These are phyloP conservation scores for Sinocyclocheilus rhinocerous DNA, from an alignment of 2,113 vertebrate genomes.

Conservation along the genomic window DNA sequence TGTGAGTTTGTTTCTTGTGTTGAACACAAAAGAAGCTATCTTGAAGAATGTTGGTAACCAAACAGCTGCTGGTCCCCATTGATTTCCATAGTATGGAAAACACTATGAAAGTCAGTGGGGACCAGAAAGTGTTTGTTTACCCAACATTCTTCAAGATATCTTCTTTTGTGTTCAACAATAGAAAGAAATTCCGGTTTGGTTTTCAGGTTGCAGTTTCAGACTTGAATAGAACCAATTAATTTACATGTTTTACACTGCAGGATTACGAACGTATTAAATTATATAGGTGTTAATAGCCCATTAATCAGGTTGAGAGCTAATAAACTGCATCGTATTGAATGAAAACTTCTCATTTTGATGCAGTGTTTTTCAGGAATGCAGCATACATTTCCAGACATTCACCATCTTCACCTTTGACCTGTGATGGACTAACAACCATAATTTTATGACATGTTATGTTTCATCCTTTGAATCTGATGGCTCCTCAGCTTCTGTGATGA, in stretches of 20 bases:
- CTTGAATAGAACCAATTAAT: background rate
- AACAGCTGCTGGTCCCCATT: background rate
- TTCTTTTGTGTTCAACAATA: background rate
- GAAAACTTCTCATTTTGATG: background rate
- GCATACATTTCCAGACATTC: background rate
- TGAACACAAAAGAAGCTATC: background rate
- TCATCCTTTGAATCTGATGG: background rate
- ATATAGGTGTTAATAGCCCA: background rate
- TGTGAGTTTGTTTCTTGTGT: background rate
- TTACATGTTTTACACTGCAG: background rate
- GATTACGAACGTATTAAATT: background rate
- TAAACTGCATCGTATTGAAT: background rate
- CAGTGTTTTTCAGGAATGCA: background rate
- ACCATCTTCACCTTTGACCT: background rate
- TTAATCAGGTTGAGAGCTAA: background rate
- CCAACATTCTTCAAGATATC: too few relatives aligned
- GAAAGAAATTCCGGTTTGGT: background rate
- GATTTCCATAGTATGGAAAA: background rate
- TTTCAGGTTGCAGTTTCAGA: background rate
- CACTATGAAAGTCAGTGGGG: too few relatives aligned
- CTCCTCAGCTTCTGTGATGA: too few relatives aligned
- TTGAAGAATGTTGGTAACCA: background rate
- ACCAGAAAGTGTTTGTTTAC: too few relatives aligned
- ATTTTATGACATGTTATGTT: background rate
- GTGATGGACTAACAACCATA: background rate